A percentile compares a stretch with the other conserved stretches of the same genome.
Evolutionary conservation across 2,888 invertebrate genomes (phyloP).

Genomic region (Drosophila picticornis): DNA sequence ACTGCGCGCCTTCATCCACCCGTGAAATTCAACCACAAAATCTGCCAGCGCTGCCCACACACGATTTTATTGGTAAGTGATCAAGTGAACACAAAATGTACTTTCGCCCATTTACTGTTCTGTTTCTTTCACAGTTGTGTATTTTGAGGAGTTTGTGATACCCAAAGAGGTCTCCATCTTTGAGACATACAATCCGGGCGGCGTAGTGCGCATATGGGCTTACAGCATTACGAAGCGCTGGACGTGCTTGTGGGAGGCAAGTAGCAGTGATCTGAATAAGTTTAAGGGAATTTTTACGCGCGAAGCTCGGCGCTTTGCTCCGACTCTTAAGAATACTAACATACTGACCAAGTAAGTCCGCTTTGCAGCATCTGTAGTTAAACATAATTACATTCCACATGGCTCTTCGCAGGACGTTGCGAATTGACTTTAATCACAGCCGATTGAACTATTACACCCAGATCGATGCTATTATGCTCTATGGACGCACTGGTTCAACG

Average conservation of each 20-base stretch:
- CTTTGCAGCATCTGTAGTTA: not conserved
- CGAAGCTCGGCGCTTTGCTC: constrained; percentile 91
- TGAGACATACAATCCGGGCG: constrained; percentile 95
- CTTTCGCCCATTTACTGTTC: not conserved
- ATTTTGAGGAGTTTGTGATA: constrained; percentile 84
- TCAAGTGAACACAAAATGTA: not conserved
- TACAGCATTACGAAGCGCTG: constrained; percentile 87
- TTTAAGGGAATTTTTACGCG: constrained; percentile 83
- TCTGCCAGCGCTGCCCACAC: constrained; percentile 88
- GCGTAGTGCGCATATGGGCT: constrained; percentile 93
- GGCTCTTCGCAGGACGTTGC: constrained; percentile 87
- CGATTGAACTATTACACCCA: constrained; percentile 94
- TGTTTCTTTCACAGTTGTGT: constrained; percentile 76
- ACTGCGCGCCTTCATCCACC: constrained; percentile 90
- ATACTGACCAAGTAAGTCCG: constrained; percentile 86
- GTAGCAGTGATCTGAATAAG: constrained; percentile 45
- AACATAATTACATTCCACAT: constrained; percentile 8
- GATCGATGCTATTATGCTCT: constrained; percentile 93
- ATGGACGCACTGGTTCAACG: constrained; percentile 87
- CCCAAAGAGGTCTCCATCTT: constrained; percentile 88
- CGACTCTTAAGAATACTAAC: constrained; percentile 87
- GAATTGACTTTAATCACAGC: constrained; percentile 94
- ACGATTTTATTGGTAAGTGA: constrained; percentile 91
- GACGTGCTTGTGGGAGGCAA: constrained; percentile 92
- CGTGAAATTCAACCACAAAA: constrained; percentile 91